phyloP scores from a whole-genome alignment of 2,113 vertebrate species.

The Poecilia latipinna region DNA sequence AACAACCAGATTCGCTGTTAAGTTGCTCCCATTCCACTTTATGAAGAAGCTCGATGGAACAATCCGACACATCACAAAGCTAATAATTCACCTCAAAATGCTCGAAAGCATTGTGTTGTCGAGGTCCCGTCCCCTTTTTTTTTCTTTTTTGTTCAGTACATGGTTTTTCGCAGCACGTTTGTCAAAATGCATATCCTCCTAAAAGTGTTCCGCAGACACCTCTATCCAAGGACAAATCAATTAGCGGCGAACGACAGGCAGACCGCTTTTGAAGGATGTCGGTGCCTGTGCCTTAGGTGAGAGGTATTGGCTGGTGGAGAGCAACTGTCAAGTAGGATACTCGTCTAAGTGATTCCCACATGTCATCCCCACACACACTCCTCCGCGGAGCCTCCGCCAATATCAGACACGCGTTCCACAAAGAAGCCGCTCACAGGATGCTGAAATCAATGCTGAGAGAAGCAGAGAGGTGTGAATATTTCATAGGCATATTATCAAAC shows the following conservation, averaged over 20 bases:
- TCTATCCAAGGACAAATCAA: conserved; percentile 81
- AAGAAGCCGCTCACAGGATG: conserved; percentile 47
- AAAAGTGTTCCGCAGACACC: conserved; percentile 39
- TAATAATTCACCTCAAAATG: conserved; percentile 40
- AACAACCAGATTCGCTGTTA: not conserved
- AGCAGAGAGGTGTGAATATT: conserved; percentile 67
- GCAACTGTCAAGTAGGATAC: conserved; percentile 73
- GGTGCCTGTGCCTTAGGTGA: conserved; percentile 70
- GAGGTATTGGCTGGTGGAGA: conserved; percentile 54
- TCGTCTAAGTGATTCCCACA: conserved; percentile 54
- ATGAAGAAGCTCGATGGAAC: conserved; percentile 44
- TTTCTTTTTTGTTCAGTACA: conserved; percentile 25
- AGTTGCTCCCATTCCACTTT: not conserved
- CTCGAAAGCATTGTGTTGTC: not conserved
- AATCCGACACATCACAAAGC: conserved; percentile 42
- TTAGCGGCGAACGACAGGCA: conserved; percentile 72
- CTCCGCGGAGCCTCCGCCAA: conserved; percentile 44
- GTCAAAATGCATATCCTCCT: conserved; percentile 65
- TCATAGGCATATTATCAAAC: conserved; percentile 72
- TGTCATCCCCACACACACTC: conserved; percentile 27
- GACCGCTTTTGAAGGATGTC: conserved; percentile 78
- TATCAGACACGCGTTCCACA: conserved; percentile 56
- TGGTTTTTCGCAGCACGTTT: conserved; percentile 41
- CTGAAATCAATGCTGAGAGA: conserved; percentile 33
- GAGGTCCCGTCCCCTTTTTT: conserved; percentile 19